A percentile compares a stretch with the other conserved stretches of the same genome.
Conservation (phyloP, 2,113 vertebrate genomes). For the Notothenia rossii region DNA sequence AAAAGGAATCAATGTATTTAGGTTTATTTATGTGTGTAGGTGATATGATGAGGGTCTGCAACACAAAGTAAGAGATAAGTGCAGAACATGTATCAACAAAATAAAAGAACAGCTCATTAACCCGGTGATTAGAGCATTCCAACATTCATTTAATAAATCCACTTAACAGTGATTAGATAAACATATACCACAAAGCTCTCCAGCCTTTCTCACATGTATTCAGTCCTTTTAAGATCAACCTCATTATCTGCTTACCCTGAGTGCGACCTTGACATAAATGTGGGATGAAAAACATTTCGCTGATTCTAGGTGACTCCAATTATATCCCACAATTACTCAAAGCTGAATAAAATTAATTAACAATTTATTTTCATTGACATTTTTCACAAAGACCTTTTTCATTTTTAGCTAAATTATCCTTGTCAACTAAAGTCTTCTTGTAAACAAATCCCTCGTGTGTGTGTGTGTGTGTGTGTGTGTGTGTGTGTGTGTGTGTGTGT, state of each 20-base stretch:
- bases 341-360: background rate
- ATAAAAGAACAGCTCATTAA: background rate
- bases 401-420: background rate
- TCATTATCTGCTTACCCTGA: background rate
- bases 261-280: background rate
- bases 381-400: too few relatives aligned
- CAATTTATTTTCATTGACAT: too few relatives aligned
- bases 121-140: background rate
- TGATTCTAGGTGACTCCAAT: too few relatives aligned
- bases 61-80: background rate
- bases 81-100: background rate
- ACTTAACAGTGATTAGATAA: background rate
- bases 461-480: background rate
- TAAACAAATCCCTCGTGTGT: constrained; percentile 23
- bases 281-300: background rate
- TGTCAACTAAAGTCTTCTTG: constrained; percentile 3
- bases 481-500: too few relatives aligned
- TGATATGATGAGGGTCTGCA: background rate
- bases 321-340: background rate
- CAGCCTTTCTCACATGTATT: background rate
- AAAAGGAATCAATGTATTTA: too few relatives aligned
- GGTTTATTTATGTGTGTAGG: background rate
- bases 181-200: background rate
- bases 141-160: constrained; percentile 7
- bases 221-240: background rate